Base-by-base conservation (phyloP, 2,797 vertebrate genomes). In the Siniperca undulata region DNA sequence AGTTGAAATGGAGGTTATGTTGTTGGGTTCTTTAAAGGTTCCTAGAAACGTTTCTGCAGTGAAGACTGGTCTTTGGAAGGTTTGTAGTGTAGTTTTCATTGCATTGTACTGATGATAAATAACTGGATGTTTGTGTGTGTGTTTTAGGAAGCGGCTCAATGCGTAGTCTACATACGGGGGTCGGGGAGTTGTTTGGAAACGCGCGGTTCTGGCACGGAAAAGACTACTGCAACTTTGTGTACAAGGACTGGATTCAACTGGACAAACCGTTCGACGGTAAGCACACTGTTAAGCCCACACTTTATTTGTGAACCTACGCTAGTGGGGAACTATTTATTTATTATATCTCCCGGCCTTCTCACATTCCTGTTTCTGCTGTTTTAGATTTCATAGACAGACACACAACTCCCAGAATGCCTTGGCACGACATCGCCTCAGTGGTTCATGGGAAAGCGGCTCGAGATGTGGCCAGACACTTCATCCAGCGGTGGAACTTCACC, bases 401-500 rank as follows among this genome's bases (percentile, higher is more conserved):
- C 85, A 96, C 94, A 2, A 99, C 95, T 0, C 98, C 98, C 12
- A 96, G 98, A 86, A 99, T 99, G 98, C 98, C 98, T 0, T 99
- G 98, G 98, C 98, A 99, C 0, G 98, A 99, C 92, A 99, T 99
- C 13, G 81, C 96, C 74, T 98, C 97, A 0, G 98, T 93, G 70
- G 98, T 99, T 50, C 98, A 99, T 0, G 98, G 98, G 56, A 97
- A 93, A 85, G 98, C 98, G 0, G 98, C 98, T 0, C 95, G 98
- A 0, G 98, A 99, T 1, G 94, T 99, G 22, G 98, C 98, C 0
- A 93, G 98, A 5, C 98, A 99, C 86, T 99, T 99, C 76, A 99
- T 99, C 91, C 98, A 99, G 88, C 96, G 98, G 67, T 99, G 98
- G 98, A 99, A 99, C 87, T 99, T 99, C 94, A 97, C 97, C 0